Conservation (phyloP, 2,113 vertebrate genomes). For the Montifringilla adamsi region DNA sequence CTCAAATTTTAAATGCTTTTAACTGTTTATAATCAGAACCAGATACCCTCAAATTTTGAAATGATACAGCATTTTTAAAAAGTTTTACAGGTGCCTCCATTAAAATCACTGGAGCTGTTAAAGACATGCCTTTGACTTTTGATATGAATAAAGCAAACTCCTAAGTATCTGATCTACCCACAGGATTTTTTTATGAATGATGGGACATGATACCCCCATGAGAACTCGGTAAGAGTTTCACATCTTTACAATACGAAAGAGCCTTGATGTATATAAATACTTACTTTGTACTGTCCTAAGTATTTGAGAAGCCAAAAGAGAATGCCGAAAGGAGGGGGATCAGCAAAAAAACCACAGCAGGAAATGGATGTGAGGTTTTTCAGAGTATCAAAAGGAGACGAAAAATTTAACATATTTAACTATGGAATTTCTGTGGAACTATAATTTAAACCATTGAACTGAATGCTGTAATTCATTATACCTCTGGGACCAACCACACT, state of each 20-base stretch:
- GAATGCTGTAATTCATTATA: not conserved
- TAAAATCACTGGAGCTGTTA: not conserved
- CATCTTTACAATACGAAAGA: not conserved
- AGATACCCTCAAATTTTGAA: not conserved
- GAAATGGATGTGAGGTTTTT: not conserved
- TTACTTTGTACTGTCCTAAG: not conserved
- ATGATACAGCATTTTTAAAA: not conserved
- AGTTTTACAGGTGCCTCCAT: not conserved
- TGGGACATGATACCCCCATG: not conserved
- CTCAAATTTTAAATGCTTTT: conserved; percentile 34
- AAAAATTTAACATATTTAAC: not conserved
- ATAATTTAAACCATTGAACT: not conserved
- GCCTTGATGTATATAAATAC: not conserved
- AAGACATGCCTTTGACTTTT: not conserved
- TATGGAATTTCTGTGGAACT: not conserved
- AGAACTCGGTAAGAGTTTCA: not conserved
- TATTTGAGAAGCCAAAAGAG: not conserved
- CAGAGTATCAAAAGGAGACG: not conserved
- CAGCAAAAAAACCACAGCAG: not conserved
- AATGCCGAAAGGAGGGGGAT: not conserved
- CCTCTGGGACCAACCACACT: not conserved
- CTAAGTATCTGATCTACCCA: not conserved
- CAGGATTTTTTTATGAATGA: not conserved
- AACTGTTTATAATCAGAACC: conserved; percentile 27
- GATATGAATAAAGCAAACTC: not conserved